Percentiles rank a stretch among this genome's conserved stretches.
phyloP scores from a whole-genome alignment of 2,113 vertebrate species.

The Polyodon spathula region DNA sequence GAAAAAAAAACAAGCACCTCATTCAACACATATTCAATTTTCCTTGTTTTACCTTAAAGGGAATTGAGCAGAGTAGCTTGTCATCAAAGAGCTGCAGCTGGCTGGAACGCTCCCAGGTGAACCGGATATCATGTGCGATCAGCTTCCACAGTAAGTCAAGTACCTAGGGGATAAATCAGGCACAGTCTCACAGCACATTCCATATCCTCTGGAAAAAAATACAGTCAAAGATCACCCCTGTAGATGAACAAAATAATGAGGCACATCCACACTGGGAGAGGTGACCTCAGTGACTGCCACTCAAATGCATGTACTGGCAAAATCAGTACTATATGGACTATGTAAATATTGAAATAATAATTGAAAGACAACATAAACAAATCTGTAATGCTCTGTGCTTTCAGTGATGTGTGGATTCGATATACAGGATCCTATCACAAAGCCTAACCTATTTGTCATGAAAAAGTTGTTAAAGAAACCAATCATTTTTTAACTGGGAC shows the following conservation, averaged over 20 bases:
- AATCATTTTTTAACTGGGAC: too few relatives aligned
- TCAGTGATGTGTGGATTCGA: too few relatives aligned
- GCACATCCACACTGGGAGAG: background rate
- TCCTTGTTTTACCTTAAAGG: constrained; percentile 12
- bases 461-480: too few relatives aligned
- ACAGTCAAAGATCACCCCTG: background rate
- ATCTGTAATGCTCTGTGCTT: too few relatives aligned
- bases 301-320: background rate
- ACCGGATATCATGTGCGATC: constrained; percentile 17
- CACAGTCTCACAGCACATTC: background rate
- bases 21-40: background rate
- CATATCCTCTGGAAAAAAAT: background rate
- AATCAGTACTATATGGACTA: background rate
- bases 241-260: background rate
- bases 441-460: too few relatives aligned
- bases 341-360: background rate
- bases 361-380: background rate
- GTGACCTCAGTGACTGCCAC: background rate
- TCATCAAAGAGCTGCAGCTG: constrained; percentile 18
- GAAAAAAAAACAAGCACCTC: background rate
- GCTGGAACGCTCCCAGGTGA: constrained; percentile 19
- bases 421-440: too few relatives aligned
- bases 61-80: constrained; percentile 17
- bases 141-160: constrained; percentile 19
- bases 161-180: constrained; percentile 12